phyloP scores from a whole-genome alignment of 2,797 vertebrate genomes.

The Neosilurus mollespiculum region DNA sequence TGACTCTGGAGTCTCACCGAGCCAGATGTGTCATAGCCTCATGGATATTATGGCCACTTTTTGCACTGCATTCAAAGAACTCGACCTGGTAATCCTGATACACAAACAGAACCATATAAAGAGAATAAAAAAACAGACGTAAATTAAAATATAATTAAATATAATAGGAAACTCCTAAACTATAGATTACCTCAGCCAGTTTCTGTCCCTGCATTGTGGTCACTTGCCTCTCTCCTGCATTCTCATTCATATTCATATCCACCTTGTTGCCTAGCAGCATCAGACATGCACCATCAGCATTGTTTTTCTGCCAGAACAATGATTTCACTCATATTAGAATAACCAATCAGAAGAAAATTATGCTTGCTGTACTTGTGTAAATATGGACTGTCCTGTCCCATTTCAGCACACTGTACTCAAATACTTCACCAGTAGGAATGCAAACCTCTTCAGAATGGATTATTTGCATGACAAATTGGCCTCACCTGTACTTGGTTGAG shows the following conservation, averaged over 20 bases:
- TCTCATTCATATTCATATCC: conserved; percentile 49
- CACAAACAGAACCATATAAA: conserved; percentile 21
- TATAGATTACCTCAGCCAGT: conserved; percentile 72
- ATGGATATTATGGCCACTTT: conserved; percentile 72
- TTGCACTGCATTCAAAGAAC: conserved; percentile 82
- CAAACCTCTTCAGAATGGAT: conserved; percentile 42
- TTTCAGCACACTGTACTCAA: neutral
- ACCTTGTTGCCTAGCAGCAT: conserved; percentile 73
- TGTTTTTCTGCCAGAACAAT: conserved; percentile 61
- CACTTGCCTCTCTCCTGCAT: conserved; percentile 61
- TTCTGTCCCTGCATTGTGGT: conserved; percentile 68
- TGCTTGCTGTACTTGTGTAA: neutral
- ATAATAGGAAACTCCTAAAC: neutral
- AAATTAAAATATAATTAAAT: neutral
- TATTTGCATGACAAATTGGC: conserved; percentile 45
- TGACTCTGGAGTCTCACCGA: conserved; percentile 63
- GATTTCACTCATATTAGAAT: conserved; percentile 14
- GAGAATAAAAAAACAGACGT: neutral
- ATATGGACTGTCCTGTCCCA: neutral
- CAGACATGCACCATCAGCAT: conserved; percentile 66
- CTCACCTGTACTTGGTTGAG: conserved; percentile 78
- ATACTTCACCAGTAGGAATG: conserved; percentile 38
- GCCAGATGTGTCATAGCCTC: conserved; percentile 78
- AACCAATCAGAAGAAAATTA: neutral
- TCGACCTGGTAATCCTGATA: conserved; percentile 77